Percentiles rank a stretch among this genome's conserved stretches.
These are phyloP conservation scores for Albula goreensis DNA, from an alignment of 2,113 vertebrate genomes.

Conservation along the genomic window DNA sequence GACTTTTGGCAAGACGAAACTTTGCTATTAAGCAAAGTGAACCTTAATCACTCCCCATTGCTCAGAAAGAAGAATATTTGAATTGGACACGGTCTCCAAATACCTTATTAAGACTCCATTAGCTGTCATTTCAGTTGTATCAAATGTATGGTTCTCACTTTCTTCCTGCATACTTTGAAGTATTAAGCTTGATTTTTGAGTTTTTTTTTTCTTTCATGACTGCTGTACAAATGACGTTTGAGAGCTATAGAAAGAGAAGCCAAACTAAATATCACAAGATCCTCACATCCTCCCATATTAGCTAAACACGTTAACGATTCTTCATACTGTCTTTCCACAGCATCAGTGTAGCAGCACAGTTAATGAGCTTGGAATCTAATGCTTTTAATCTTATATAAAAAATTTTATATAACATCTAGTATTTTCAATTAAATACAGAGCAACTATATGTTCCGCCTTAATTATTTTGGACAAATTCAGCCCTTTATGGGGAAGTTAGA, in stretches of 20 bases:
- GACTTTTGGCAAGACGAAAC: conserved; percentile 27
- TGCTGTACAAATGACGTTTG: neutral
- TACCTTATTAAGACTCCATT: neutral
- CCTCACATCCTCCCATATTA: neutral
- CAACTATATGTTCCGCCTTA: no score
- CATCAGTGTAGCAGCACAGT: no score
- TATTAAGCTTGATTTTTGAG: neutral
- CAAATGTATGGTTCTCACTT: neutral
- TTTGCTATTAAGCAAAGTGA: conserved; percentile 12
- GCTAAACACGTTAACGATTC: no score
- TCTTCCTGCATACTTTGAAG: neutral
- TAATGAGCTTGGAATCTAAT: no score
- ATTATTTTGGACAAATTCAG: no score
- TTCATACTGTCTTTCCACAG: no score
- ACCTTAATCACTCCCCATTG: conserved; percentile 3
- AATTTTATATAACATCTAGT: no score
- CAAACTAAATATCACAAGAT: neutral
- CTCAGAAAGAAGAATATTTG: neutral
- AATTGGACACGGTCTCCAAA: neutral
- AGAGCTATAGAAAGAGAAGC: no score
- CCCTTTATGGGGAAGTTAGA: no score
- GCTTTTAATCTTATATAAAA: no score
- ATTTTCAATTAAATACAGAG: no score
- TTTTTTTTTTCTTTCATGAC: neutral
- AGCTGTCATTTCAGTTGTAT: neutral